Evolutionary conservation across 2,113 vertebrate species (phyloP).

Genomic region (Brevimyrus niger): DNA sequence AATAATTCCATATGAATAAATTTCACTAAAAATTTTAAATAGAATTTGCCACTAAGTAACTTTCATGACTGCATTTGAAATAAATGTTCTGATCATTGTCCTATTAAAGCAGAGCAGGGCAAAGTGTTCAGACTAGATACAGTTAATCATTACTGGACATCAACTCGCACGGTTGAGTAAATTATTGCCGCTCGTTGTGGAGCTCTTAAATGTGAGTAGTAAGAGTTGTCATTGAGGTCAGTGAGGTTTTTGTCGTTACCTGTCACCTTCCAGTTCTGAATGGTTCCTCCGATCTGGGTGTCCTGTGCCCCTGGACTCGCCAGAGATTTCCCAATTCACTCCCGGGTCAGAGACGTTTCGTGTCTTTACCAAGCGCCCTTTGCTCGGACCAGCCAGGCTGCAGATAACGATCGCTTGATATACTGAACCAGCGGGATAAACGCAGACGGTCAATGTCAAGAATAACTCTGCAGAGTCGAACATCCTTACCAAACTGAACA

Average conservation of each 20-base stretch:
- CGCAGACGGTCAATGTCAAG: slow-evolving; percentile 27
- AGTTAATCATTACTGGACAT: slow-evolving; percentile 17
- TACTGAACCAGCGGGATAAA: slow-evolving; percentile 35
- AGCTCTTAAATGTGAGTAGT: not conserved
- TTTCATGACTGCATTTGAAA: not conserved
- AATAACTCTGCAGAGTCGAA: slow-evolving; percentile 23
- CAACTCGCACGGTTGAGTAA: not conserved
- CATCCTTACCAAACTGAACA: not conserved
- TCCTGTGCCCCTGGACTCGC: not conserved
- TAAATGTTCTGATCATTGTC: not conserved
- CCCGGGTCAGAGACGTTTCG: not conserved
- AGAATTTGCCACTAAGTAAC: not conserved
- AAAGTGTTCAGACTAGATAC: not conserved
- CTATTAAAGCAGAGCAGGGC: not conserved
- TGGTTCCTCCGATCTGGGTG: not conserved
- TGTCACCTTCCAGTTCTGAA: not conserved
- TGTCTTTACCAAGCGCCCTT: slow-evolving; percentile 43
- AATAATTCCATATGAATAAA: not conserved
- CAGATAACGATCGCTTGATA: slow-evolving; percentile 52
- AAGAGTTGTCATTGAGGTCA: not conserved
- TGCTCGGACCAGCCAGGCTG: slow-evolving; percentile 43
- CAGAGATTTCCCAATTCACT: not conserved
- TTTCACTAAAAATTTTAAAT: not conserved
- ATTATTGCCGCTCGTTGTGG: not conserved
- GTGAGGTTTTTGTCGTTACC: not conserved